Evolutionary conservation across 2,888 invertebrate species (phyloP).

Genomic region (Lasioglossum vierecki): DNA sequence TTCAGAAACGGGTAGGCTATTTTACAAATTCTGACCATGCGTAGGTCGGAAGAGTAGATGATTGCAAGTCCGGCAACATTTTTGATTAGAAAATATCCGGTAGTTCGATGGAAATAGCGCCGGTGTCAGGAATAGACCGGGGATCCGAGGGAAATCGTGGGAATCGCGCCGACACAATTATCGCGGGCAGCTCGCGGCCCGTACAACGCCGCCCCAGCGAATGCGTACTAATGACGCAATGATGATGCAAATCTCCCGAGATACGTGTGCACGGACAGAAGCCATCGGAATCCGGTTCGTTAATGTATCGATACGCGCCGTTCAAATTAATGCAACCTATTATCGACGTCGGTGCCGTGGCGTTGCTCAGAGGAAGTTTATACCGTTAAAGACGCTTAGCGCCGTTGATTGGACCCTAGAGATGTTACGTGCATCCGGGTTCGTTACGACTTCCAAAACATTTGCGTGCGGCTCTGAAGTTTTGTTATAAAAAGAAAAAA

Average conservation of each 20-base stretch:
- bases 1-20: too few species aligned
- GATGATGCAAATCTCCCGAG: slow-evolving; percentile 58
- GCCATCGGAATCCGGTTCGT: slow-evolving; percentile 51
- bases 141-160: neutral
- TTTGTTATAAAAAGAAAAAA: slow-evolving; percentile 14
- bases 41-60: too few species aligned
- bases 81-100: neutral
- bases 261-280: slow-evolving; percentile 22
- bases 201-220: slow-evolving; percentile 25
- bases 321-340: slow-evolving; percentile 20
- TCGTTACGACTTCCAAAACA: slow-evolving; percentile 8
- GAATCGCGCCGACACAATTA: slow-evolving; percentile 43
- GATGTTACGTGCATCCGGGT: slow-evolving; percentile 16
- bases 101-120: neutral
- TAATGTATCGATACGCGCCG: slow-evolving; percentile 42
- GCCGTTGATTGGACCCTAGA: neutral
- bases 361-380: slow-evolving; percentile 35
- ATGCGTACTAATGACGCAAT: slow-evolving; percentile 55
- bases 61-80: neutral
- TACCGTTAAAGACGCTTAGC: slow-evolving; percentile 24
- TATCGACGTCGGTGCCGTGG: neutral
- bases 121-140: slow-evolving; percentile 11
- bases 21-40: too few species aligned
- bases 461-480: slow-evolving; percentile 3
- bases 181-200: slow-evolving; percentile 17